phyloP scores from a whole-genome alignment of 2,888 invertebrate genomes.

The Saturnia pavonia region DNA sequence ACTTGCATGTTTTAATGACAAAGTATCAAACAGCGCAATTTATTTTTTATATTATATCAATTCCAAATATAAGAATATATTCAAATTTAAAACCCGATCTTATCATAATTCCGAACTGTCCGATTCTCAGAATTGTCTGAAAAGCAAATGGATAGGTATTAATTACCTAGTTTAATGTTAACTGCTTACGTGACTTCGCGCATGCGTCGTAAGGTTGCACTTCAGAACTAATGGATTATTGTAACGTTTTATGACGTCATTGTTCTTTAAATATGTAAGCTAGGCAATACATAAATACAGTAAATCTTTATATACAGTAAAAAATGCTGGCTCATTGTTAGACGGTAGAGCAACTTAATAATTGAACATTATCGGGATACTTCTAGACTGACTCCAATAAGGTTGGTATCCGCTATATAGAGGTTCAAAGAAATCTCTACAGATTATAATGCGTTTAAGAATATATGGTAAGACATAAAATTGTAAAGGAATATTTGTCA shows the following conservation, averaged over 20 bases:
- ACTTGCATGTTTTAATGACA: not conserved
- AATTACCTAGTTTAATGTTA: not conserved
- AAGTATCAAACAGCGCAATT: not conserved
- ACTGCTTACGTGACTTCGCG: slow-evolving; percentile 54
- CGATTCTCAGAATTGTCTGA: not conserved
- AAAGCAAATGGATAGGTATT: not conserved
- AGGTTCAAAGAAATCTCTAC: not conserved
- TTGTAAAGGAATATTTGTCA: not conserved
- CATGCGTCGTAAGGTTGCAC: slow-evolving; percentile 40
- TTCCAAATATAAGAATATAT: not conserved
- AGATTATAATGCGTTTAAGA: not conserved
- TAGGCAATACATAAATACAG: not conserved
- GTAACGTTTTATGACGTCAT: slow-evolving; percentile 31
- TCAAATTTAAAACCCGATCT: not conserved
- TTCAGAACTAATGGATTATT: slow-evolving; percentile 27
- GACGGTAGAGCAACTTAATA: not conserved
- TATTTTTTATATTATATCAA: not conserved
- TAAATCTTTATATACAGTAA: not conserved
- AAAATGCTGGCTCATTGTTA: not conserved
- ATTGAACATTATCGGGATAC: not conserved
- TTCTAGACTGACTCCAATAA: not conserved
- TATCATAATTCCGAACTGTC: not conserved
- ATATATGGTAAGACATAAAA: too few relatives aligned
- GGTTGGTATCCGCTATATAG: not conserved
- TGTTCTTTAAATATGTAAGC: slow-evolving; percentile 7